Conservation (phyloP, 2,797 vertebrate genomes). For the Muscicapa comitata region DNA sequence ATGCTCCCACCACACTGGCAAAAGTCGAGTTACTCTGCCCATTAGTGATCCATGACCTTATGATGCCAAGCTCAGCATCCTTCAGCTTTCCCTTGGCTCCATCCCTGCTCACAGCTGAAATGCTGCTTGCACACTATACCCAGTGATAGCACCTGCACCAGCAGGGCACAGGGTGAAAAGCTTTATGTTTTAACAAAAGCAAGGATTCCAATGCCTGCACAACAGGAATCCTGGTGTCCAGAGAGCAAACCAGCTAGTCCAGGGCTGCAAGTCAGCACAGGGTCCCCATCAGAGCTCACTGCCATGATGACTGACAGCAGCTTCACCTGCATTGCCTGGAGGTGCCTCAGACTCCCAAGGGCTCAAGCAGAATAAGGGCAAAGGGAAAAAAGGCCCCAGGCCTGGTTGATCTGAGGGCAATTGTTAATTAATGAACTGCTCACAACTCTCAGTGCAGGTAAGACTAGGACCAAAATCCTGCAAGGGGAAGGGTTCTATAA, state of each 20-base stretch:
- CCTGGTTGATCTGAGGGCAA: background rate
- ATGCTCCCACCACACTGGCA: background rate
- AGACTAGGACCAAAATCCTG: background rate
- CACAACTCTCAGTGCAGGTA: background rate
- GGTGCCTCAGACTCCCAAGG: background rate
- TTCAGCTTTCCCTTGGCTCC: background rate
- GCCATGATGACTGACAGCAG: background rate
- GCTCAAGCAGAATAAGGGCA: background rate
- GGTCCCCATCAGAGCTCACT: fast-evolving
- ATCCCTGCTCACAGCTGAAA: background rate
- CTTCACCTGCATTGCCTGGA: fast-evolving
- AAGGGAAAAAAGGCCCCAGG: background rate
- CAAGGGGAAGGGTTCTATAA: background rate
- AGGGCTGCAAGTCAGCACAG: background rate
- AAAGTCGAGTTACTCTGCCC: background rate
- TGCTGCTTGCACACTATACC: background rate
- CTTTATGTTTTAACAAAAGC: background rate
- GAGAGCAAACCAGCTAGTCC: background rate
- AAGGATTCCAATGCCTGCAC: background rate
- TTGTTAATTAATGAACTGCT: background rate
- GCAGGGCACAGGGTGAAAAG: background rate
- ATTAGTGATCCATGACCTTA: background rate
- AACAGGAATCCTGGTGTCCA: background rate
- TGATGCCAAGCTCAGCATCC: background rate
- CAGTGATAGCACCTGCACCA: background rate